phyloP scores from a whole-genome alignment of 2,888 invertebrate species.

The Aphidius colemani region DNA sequence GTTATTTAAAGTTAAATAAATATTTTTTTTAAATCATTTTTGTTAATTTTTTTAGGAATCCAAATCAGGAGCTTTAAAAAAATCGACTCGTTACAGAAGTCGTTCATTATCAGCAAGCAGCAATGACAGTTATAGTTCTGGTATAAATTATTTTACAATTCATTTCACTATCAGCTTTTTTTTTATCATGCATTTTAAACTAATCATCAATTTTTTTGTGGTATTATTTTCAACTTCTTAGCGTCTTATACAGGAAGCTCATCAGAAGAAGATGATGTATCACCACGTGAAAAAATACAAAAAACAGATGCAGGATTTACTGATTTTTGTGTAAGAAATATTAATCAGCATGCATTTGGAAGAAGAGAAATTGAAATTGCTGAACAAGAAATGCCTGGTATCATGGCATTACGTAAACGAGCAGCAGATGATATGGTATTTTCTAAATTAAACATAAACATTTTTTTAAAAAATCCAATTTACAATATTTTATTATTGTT shows the following conservation, averaged over 20 bases:
- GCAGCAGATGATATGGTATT: constrained; percentile 83
- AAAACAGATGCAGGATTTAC: constrained; percentile 82
- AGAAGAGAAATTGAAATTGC: constrained; percentile 97
- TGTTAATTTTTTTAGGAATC: constrained; percentile 60
- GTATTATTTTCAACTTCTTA: constrained; percentile 38
- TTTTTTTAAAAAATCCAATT: neutral
- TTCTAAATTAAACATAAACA: neutral
- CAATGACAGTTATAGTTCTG: constrained; percentile 93
- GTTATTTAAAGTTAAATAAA: neutral
- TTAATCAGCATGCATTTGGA: constrained; percentile 92
- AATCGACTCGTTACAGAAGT: constrained; percentile 85
- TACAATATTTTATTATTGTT: neutral
- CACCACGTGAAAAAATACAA: constrained; percentile 91
- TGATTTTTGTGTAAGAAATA: constrained; percentile 93
- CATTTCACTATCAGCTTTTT: neutral
- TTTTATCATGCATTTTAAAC: constrained; percentile 32
- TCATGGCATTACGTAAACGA: constrained; percentile 90
- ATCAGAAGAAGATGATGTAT: constrained; percentile 91
- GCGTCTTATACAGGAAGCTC: constrained; percentile 77
- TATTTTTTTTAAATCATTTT: neutral
- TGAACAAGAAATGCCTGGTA: constrained; percentile 98
- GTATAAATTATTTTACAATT: constrained; percentile 60
- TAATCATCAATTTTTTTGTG: constrained; percentile 45
- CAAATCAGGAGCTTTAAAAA: constrained; percentile 80
- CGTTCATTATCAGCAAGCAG: constrained; percentile 92